Percentiles rank a stretch among this genome's conserved stretches.
phyloP scores from a whole-genome alignment of 1,140 invertebrate genomes.

The Caerostris extrusa region DNA sequence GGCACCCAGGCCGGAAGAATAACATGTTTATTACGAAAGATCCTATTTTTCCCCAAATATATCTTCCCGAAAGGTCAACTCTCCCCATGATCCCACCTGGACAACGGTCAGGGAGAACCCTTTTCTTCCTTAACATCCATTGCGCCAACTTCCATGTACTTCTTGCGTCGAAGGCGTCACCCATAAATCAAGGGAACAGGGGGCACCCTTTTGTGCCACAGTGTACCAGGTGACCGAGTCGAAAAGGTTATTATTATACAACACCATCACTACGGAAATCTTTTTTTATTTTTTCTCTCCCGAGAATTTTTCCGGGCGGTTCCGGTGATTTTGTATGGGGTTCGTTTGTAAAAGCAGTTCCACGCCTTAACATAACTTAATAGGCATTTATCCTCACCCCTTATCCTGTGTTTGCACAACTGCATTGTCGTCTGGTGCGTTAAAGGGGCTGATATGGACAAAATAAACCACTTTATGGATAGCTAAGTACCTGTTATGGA shows the following conservation, averaged over 20 bases:
- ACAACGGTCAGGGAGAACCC: neutral
- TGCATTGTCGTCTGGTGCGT: neutral
- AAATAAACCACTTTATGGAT: slow-evolving; percentile 4
- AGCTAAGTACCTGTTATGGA: no score
- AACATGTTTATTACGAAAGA: slow-evolving; percentile 33
- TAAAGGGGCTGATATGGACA: neutral
- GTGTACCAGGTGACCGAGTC: neutral
- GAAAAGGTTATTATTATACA: slow-evolving; percentile 21
- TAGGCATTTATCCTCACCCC: slow-evolving; percentile 24
- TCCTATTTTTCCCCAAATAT: neutral
- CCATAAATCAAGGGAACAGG: neutral
- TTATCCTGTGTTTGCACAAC: slow-evolving; percentile 15
- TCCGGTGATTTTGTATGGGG: neutral
- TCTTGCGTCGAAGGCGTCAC: neutral
- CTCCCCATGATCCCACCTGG: neutral
- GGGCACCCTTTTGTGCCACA: neutral
- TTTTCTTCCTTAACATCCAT: slow-evolving; percentile 1
- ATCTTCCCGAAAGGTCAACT: neutral
- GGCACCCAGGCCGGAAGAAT: slow-evolving; percentile 3
- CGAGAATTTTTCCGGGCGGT: slow-evolving; percentile 13
- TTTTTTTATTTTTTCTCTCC: no score
- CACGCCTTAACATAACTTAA: slow-evolving; percentile 11
- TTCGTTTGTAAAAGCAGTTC: neutral
- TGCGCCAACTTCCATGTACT: slow-evolving; percentile 17
- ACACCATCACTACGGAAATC: neutral